These are phyloP conservation scores for Ondatra zibethicus DNA, from an alignment of 2,113 vertebrate genomes.

Conservation along the genomic window DNA sequence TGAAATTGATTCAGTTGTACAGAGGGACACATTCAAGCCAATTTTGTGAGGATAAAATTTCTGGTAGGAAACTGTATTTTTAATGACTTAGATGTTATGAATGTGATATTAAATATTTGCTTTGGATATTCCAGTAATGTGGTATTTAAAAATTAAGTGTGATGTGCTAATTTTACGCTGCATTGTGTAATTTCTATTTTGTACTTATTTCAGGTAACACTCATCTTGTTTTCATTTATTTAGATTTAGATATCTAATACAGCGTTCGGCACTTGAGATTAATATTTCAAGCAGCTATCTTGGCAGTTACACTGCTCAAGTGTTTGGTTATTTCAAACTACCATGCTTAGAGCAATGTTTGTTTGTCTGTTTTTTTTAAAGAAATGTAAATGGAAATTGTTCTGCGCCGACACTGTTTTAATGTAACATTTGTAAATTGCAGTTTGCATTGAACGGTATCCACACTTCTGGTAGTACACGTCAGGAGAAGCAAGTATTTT, in stretches of 20 bases:
- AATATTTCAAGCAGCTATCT: background rate
- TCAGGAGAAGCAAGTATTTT: background rate
- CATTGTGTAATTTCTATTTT: conserved; percentile 29
- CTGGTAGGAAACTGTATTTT: conserved; percentile 87
- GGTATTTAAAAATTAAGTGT: conserved; percentile 16
- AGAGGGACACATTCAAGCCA: conserved; percentile 86
- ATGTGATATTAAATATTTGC: conserved; percentile 55
- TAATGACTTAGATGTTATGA: conserved; percentile 61
- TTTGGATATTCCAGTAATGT: conserved; percentile 56
- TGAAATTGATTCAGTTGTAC: conserved; percentile 96
- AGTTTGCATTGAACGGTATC: background rate
- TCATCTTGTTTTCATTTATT: conserved; percentile 51
- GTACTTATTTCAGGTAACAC: conserved; percentile 57
- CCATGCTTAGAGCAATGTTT: background rate
- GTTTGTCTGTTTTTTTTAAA: background rate
- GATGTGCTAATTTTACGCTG: conserved; percentile 52
- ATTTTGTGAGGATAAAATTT: conserved; percentile 87
- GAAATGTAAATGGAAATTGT: background rate
- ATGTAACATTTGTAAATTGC: background rate
- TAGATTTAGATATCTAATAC: conserved; percentile 30
- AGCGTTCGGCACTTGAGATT: conserved; percentile 3
- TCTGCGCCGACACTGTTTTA: background rate
- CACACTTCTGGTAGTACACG: background rate
- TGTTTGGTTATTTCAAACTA: background rate
- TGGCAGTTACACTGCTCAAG: conserved; percentile 24